Evolutionary conservation across 2,113 vertebrate species (phyloP).

Genomic region (Narcine bancroftii): DNA sequence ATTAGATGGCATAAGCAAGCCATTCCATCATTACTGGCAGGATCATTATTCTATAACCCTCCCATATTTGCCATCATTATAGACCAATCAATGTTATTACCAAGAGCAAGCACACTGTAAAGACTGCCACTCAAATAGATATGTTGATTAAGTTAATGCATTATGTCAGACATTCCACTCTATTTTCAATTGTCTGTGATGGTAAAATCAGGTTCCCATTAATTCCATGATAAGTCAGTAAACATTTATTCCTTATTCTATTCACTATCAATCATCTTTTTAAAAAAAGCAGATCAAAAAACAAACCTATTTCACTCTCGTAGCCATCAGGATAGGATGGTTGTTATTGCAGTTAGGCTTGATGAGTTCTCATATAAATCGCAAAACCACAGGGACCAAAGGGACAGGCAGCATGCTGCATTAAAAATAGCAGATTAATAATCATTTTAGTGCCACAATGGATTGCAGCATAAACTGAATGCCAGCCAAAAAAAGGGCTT

Average conservation of each 20-base stretch:
- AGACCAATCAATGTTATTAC: slow-evolving; percentile 9
- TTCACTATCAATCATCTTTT: neutral
- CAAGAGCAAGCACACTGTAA: neutral
- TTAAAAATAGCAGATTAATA: neutral
- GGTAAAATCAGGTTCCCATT: neutral
- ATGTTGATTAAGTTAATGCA: neutral
- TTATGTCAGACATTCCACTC: no score
- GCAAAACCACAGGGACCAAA: neutral
- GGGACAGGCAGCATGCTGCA: neutral
- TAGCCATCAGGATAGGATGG: neutral
- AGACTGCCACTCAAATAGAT: neutral
- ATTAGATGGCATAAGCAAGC: neutral
- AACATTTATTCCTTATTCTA: neutral
- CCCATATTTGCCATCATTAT: neutral
- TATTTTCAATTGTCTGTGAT: neutral
- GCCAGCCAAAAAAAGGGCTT: neutral
- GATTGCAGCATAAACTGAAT: neutral
- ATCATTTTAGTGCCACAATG: neutral
- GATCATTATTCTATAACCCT: neutral
- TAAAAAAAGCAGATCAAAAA: neutral
- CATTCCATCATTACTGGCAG: neutral
- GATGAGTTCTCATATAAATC: neutral
- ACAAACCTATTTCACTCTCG: neutral
- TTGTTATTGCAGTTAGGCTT: neutral
- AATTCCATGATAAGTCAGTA: neutral